These are phyloP conservation scores for Bufotes viridis DNA, from an alignment of 2,797 vertebrate genomes.

Conservation along the genomic window DNA sequence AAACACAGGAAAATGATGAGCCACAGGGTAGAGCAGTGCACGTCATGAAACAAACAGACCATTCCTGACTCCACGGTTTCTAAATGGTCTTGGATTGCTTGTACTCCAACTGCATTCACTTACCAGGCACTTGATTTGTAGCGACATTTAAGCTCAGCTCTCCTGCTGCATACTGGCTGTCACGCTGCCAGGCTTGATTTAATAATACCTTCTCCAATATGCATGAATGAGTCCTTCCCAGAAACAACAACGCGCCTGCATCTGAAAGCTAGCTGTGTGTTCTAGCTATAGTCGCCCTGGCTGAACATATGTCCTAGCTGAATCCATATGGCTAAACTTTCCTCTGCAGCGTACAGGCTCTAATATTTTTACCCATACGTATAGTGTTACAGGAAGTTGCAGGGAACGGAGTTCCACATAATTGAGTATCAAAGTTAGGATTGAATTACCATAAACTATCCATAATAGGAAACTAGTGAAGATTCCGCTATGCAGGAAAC, in stretches of 20 bases:
- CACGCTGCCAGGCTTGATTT: constrained; percentile 75
- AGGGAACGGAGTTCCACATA: constrained; percentile 83
- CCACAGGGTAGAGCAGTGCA: constrained; percentile 75
- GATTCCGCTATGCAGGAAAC: constrained; percentile 70
- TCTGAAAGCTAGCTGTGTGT: constrained; percentile 73
- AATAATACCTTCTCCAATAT: constrained; percentile 76
- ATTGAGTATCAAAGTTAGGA: constrained; percentile 81
- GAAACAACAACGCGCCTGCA: constrained; percentile 73
- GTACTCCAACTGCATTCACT: constrained; percentile 72
- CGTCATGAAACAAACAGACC: constrained; percentile 72
- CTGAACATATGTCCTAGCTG: constrained; percentile 73
- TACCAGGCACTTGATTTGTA: constrained; percentile 74
- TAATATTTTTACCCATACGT: constrained; percentile 94
- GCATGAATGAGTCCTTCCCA: constrained; percentile 72
- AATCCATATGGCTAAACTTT: constrained; percentile 80
- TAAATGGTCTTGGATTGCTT: constrained; percentile 73
- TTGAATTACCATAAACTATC: constrained; percentile 78
- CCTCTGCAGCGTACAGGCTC: constrained; percentile 80
- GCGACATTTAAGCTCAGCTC: constrained; percentile 70
- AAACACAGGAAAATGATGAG: constrained; percentile 72
- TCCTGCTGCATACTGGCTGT: constrained; percentile 72
- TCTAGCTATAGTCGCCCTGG: constrained; percentile 74
- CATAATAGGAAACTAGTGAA: constrained; percentile 72
- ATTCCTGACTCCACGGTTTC: constrained; percentile 75
- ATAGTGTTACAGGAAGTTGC: constrained; percentile 97